These are phyloP conservation scores for Argya squamiceps DNA, from an alignment of 2,797 vertebrate genomes.

Conservation along the genomic window DNA sequence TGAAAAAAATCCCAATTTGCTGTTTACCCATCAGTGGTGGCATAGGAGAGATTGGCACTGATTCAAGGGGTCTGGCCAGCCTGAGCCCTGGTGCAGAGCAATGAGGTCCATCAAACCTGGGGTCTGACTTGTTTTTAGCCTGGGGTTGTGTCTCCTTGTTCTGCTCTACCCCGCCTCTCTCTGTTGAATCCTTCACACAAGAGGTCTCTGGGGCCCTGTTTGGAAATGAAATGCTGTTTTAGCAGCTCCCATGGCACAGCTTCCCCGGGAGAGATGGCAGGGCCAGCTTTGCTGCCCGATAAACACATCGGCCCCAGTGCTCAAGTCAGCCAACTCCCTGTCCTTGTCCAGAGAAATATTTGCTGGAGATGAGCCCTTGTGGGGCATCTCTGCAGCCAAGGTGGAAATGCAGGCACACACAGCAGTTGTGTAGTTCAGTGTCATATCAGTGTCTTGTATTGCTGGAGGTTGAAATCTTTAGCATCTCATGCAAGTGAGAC, in stretches of 20 bases:
- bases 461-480: conserved; percentile 13
- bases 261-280: neutral
- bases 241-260: conserved; percentile 29
- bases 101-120: neutral
- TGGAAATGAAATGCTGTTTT: conserved; percentile 63
- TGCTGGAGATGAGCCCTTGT: neutral
- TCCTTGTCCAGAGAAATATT: neutral
- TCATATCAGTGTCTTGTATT: neutral
- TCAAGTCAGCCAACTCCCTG: neutral
- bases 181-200: neutral
- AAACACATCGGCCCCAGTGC: neutral
- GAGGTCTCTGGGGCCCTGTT: conserved; percentile 45
- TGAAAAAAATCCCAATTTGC: neutral
- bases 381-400: neutral
- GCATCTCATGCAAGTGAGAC: neutral
- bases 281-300: neutral
- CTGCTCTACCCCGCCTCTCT: neutral
- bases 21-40: neutral
- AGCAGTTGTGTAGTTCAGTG: neutral
- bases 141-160: neutral
- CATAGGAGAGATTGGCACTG: neutral
- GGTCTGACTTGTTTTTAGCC: conserved; percentile 18
- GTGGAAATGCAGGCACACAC: neutral
- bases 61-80: neutral
- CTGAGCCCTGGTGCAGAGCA: neutral